Percentiles rank a stretch among this genome's conserved stretches.
phyloP scores from a whole-genome alignment of 2,888 invertebrate species.

The Hydrotaea cyrtoneurina region DNA sequence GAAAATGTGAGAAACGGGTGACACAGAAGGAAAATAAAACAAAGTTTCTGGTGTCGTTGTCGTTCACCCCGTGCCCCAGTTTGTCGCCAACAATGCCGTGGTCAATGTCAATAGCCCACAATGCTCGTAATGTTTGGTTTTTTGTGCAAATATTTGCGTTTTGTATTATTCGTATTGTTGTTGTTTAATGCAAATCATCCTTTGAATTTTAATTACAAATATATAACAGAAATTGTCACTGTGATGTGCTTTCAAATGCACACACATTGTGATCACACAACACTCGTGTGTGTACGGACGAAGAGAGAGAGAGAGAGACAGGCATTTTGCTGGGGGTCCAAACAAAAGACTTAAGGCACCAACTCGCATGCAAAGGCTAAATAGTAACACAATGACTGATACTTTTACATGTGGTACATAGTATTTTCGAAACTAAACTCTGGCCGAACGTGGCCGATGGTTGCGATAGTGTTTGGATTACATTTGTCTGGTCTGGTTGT shows the following conservation, averaged over 20 bases:
- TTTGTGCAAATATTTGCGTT: not conserved
- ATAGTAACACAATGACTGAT: conserved; percentile 54
- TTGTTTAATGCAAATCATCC: not conserved
- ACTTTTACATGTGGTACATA: conserved; percentile 44
- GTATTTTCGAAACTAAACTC: conserved; percentile 16
- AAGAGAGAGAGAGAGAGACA: not conserved
- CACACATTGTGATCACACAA: not conserved
- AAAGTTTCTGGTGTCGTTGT: no score
- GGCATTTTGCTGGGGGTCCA: not conserved
- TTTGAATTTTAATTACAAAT: not conserved
- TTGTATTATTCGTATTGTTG: not conserved
- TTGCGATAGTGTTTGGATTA: not conserved
- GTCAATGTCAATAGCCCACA: no score
- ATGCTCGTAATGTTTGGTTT: no score
- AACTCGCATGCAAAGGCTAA: conserved; percentile 27
- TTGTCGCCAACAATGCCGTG: no score
- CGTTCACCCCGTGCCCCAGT: no score
- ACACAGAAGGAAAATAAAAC: no score
- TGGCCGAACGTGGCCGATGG: conserved; percentile 3
- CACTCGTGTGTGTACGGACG: not conserved
- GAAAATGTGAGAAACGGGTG: no score
- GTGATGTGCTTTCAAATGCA: not conserved
- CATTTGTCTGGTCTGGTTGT: no score
- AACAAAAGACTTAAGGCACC: conserved; percentile 63
- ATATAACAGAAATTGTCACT: not conserved